phyloP scores from a whole-genome alignment of 2,888 invertebrate genomes.

The Clitarchus hookeri region DNA sequence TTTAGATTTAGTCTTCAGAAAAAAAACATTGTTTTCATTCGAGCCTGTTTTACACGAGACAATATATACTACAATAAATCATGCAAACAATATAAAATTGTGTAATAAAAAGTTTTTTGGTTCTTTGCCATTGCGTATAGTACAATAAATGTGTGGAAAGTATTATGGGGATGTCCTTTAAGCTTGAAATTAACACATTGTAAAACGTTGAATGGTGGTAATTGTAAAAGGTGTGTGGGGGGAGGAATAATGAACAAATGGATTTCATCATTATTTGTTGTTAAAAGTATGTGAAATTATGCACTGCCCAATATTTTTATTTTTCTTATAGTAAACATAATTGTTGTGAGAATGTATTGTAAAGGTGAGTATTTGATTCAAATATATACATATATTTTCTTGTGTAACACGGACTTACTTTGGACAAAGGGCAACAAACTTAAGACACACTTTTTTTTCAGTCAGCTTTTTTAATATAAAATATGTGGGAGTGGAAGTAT shows the following conservation, averaged over 20 bases:
- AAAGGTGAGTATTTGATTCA: slow-evolving; percentile 2
- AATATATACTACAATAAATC: slow-evolving; percentile 31
- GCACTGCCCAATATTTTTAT: background rate
- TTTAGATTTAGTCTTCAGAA: slow-evolving; percentile 45
- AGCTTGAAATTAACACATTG: background rate
- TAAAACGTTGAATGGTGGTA: background rate
- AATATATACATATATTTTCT: slow-evolving; percentile 4
- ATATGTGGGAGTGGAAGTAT: slow-evolving; percentile 6
- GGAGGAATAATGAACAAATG: slow-evolving; percentile 16
- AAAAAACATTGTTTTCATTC: slow-evolving; percentile 40
- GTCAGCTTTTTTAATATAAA: background rate
- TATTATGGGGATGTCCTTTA: background rate
- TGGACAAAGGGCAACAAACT: background rate
- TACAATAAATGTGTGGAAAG: slow-evolving; percentile 8
- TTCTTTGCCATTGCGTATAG: slow-evolving; percentile 6
- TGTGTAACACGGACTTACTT: slow-evolving; percentile 10
- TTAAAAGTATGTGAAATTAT: slow-evolving; percentile 12
- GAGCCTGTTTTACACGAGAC: slow-evolving; percentile 34
- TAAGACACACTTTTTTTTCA: slow-evolving; percentile 11
- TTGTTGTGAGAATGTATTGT: slow-evolving; percentile 14
- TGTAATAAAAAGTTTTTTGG: slow-evolving; percentile 18
- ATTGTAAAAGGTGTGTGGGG: background rate
- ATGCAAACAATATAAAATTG: slow-evolving; percentile 24
- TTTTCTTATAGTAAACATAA: slow-evolving; percentile 5
- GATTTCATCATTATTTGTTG: slow-evolving; percentile 11